A percentile compares a stretch with the other conserved stretches of the same genome.
phyloP scores from a whole-genome alignment of 1,140 invertebrate species.

The Nasonia vitripennis region DNA sequence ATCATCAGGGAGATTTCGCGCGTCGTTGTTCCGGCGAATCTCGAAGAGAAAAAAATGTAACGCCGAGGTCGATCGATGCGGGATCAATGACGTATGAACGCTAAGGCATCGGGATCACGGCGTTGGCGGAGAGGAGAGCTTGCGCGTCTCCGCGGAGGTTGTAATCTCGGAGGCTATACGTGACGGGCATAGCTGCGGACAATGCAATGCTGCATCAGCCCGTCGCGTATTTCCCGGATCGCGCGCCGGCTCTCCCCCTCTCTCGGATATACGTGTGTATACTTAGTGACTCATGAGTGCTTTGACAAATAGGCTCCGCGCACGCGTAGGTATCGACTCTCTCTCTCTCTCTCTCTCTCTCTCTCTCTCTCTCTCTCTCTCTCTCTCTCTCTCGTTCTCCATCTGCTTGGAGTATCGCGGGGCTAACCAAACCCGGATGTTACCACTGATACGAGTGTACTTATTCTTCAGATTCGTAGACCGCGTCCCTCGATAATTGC shows the following conservation, averaged over 20 bases:
- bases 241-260: neutral
- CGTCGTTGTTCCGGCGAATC: no score
- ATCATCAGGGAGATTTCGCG: no score
- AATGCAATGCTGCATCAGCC: neutral
- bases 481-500: no score
- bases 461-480: no score
- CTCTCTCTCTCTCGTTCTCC: neutral
- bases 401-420: no score
- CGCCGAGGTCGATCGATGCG: neutral
- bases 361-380: neutral
- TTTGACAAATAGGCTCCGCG: slow-evolving; percentile 15
- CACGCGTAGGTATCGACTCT: neutral
- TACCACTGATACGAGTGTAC: no score
- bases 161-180: slow-evolving; percentile 23
- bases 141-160: slow-evolving; percentile 31
- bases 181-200: slow-evolving; percentile 9
- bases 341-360: no score
- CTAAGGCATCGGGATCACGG: neutral
- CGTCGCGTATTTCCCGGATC: neutral
- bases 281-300: slow-evolving; percentile 24
- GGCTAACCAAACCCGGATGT: no score
- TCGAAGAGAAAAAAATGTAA: no score
- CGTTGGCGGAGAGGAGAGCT: no score
- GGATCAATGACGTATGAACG: slow-evolving; percentile 13
- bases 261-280: slow-evolving; percentile 6